Base-by-base conservation (phyloP, 2,888 invertebrate species). In the Drosophila vallismaia region DNA sequence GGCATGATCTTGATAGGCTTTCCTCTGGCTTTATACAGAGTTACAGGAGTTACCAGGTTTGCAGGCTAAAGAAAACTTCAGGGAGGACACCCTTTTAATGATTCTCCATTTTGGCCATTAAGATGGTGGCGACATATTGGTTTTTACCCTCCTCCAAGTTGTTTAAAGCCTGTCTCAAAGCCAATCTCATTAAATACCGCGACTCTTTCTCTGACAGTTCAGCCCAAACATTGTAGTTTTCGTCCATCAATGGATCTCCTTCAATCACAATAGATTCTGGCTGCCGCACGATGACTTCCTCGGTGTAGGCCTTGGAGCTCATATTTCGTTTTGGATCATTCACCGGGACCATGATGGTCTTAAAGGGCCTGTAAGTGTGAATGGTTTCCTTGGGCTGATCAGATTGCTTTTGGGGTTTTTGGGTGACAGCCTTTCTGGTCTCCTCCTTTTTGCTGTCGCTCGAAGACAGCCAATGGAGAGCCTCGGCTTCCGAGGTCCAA, bases 81-180 rank as follows among this genome's bases (percentile, higher is more conserved):
- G 19, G 19, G 19, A 12, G 36, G 6, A 12, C 36, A 36, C n/a
- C 36, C n/a, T 6, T 9, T 12, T 36, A n/a, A 28, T 3, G 1
- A 28, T 6, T 28, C 28, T 28, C 28, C 28, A 3, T 14, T 19
- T 19, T 42, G 40, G 9, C 31, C 51, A 40, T n/a, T 0, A 62
- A 14, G 31, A 77, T 38, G 7, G 44, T 51, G 24, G 81, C 53
- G 12, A 62, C 42, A 26, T 75, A 62, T 0, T 33, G 55, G 29
- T 36, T 58, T 0, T 36, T 44, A 1, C 46, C 76, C 1, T 56
- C 12, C 6, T 79, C 52, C 28, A 79, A n/a, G 3, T 58, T 29
- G 0, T 26, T 0, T 0, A 79, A 48, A 0, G 83, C 80, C 6
- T 56, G 59, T 7, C 62, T n/a, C 0, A 82, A 60, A 3, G 77